Evolutionary conservation across 2,888 invertebrate species (phyloP), one percentile per base, ranked within the genome.

Genomic region (Cryptocheilus praepositus): DNA sequence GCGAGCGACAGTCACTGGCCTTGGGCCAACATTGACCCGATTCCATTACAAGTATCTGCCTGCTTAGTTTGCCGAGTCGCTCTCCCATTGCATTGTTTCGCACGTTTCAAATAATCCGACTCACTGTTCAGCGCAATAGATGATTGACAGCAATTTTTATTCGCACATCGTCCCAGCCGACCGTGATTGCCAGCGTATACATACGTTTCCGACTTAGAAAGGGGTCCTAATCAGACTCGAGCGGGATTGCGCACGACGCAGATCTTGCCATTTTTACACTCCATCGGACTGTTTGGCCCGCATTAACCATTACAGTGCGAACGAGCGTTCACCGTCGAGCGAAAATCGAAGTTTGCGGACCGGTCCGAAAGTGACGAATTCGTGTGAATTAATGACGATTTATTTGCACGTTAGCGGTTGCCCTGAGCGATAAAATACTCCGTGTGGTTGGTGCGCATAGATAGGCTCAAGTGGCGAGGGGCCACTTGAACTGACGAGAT

Each of bases 401-500:
- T 44, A 18, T 28, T 28, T 51, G 66, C 58, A 46, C 45, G 7
- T 49, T 8, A 25, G 36, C 36, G 18, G 49, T 54, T 52, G 36
- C 36, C 36, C 11, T 11, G 36, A 36, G 36, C 36, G 67, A 70
- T 64, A 70, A 74, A 74, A 73, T 70, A 70, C 70, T 64, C 52
- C 56, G 61, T 56, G 65, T 64, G 69, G 56, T 60, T 43, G 71
- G 67, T 65, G 66, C 65, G 64, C 18, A 67, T 71, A 77, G 81
- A 85, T 83, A 80, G 81, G 81, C 83, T 81, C 80, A 83, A 85
- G 84, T 84, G 84, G 80, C 77, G 80, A 79, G 79, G 76, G 81
- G 83, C 79, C 82, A 84, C 77, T 85, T 83, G 79, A 79, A 79
- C 79, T 85, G 86, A 85, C 84, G 77, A 84, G 84, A 85, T 86